Percentiles rank a stretch among this genome's conserved stretches.
phyloP scores from a whole-genome alignment of 2,797 vertebrate species.

The Tapirus indicus region DNA sequence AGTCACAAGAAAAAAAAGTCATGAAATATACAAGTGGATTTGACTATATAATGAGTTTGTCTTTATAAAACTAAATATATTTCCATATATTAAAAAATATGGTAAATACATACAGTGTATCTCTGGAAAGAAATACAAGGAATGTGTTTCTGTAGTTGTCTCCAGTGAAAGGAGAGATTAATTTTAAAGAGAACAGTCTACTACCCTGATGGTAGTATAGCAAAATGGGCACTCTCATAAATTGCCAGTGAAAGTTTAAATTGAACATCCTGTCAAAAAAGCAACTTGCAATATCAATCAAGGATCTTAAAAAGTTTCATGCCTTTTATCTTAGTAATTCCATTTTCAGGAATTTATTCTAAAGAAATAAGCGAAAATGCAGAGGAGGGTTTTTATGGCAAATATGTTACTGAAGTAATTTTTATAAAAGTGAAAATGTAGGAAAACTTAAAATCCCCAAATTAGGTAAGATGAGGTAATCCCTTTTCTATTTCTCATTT shows the following conservation, averaged over 20 bases:
- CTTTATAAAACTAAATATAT: slow-evolving; percentile 1
- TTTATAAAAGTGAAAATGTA: slow-evolving; percentile 22
- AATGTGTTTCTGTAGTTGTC: neutral
- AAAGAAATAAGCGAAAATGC: neutral
- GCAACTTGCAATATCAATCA: neutral
- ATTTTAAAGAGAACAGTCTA: neutral
- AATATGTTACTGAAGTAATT: neutral
- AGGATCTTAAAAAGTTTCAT: neutral
- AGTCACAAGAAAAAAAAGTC: neutral
- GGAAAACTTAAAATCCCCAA: neutral
- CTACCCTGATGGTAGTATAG: neutral
- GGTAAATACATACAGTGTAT: neutral
- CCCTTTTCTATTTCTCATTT: slow-evolving; percentile 11
- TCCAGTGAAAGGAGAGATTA: neutral
- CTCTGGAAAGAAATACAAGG: neutral
- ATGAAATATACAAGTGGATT: neutral
- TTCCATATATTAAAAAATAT: neutral
- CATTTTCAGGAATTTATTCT: slow-evolving; percentile 33
- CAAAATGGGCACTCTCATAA: neutral
- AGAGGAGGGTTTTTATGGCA: neutral
- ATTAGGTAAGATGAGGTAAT: neutral
- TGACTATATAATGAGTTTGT: slow-evolving; percentile 9
- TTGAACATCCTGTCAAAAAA: neutral
- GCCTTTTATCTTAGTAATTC: neutral
- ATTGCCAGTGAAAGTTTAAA: neutral